Evolutionary conservation across 2,113 vertebrate genomes (phyloP).

Genomic region (Tapirus terrestris): DNA sequence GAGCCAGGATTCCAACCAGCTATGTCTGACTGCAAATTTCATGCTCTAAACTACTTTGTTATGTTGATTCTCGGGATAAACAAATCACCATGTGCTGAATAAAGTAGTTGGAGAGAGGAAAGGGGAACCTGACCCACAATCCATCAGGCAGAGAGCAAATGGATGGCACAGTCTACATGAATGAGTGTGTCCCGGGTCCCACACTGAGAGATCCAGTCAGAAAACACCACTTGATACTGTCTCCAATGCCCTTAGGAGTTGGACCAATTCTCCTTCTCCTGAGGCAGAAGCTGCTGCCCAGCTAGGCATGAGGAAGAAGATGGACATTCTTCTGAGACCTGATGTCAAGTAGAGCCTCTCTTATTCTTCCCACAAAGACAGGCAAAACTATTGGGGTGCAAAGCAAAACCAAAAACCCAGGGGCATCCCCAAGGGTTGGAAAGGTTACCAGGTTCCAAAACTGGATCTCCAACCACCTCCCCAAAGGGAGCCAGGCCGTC

Average conservation of each 20-base stretch:
- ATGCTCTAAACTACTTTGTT: background rate
- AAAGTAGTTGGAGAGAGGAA: background rate
- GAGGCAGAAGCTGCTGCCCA: background rate
- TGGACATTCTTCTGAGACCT: background rate
- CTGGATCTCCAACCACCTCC: background rate
- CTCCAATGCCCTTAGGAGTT: background rate
- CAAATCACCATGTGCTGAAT: background rate
- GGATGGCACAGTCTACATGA: background rate
- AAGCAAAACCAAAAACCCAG: background rate
- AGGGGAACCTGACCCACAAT: background rate
- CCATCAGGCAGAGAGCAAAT: background rate
- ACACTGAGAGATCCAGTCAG: background rate
- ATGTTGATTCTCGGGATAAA: background rate
- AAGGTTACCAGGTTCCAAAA: background rate
- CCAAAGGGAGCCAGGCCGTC: background rate
- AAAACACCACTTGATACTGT: too few species aligned
- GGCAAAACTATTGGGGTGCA: background rate
- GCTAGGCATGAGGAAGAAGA: background rate
- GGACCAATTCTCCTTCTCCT: background rate
- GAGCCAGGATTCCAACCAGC: background rate
- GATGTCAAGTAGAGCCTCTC: background rate
- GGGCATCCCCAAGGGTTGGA: background rate
- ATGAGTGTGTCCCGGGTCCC: background rate
- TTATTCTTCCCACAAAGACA: background rate
- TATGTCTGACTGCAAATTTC: background rate